Evolutionary conservation across 2,888 invertebrate species (phyloP).

Genomic region (Macrosiphum euphorbiae): DNA sequence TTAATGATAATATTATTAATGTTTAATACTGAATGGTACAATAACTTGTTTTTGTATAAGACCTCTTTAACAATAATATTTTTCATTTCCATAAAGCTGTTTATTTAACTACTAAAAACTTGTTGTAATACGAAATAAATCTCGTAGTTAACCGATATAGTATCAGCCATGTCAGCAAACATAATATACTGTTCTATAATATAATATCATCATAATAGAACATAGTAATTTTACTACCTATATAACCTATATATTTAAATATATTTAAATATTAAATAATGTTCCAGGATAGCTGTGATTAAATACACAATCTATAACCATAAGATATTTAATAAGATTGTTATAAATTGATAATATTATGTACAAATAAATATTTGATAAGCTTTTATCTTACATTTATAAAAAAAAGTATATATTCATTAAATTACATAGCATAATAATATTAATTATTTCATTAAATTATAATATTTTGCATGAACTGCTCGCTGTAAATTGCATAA

Average conservation of each 20-base stretch:
- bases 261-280: background rate
- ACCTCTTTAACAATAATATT: background rate
- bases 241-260: no score
- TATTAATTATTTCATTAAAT: background rate
- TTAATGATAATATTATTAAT: background rate
- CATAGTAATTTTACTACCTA: background rate
- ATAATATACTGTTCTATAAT: background rate
- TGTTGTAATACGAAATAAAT: background rate
- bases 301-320: background rate
- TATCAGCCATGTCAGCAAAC: background rate
- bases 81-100: background rate
- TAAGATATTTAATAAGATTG: background rate
- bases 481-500: background rate
- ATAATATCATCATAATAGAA: background rate
- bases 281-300: background rate
- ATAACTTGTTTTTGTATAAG: background rate
- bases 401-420: background rate
- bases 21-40: background rate
- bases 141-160: background rate
- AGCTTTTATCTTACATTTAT: no score
- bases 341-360: background rate
- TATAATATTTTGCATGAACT: background rate
- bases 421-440: background rate
- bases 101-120: background rate
- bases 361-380: background rate